Conservation (phyloP, 2,888 invertebrate genomes). For the Andrena minutula region DNA sequence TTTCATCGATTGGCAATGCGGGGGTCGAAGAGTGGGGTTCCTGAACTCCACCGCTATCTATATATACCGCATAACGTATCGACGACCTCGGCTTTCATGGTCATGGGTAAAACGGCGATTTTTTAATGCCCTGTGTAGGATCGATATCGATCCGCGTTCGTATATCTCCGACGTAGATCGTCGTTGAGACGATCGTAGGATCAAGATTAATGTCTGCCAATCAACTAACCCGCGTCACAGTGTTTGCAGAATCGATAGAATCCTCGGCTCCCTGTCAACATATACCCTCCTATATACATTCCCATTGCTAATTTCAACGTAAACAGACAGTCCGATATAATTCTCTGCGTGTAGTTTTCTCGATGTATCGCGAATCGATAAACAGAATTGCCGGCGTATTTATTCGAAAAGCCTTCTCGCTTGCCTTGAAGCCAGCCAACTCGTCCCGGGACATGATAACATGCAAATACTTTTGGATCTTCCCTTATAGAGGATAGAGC, state of each 20-base stretch:
- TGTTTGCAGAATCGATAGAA: background rate
- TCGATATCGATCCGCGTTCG: background rate
- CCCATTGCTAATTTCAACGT: background rate
- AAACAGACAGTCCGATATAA: slow-evolving; percentile 1
- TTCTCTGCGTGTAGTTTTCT: background rate
- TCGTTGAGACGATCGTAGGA: background rate
- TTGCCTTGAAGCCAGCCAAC: slow-evolving; percentile 62
- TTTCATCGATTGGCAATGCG: slow-evolving; percentile 78
- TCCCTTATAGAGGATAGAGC: slow-evolving; percentile 47
- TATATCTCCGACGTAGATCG: background rate
- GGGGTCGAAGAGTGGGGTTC: slow-evolving; percentile 70
- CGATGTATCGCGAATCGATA: slow-evolving; percentile 16
- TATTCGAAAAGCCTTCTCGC: slow-evolving; percentile 51
- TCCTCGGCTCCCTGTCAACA: background rate
- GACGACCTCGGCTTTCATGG: slow-evolving; percentile 69
- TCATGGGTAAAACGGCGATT: slow-evolving; percentile 66
- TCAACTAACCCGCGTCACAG: background rate
- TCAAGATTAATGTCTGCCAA: background rate
- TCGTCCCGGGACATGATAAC: slow-evolving; percentile 62
- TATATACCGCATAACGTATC: slow-evolving; percentile 59
- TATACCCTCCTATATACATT: background rate
- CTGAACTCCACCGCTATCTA: slow-evolving; percentile 65
- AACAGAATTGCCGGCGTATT: slow-evolving; percentile 37
- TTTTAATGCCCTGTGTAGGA: slow-evolving; percentile 45
- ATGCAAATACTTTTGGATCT: slow-evolving; percentile 62